Percentiles rank a stretch among this genome's conserved stretches.
Evolutionary conservation across 2,113 vertebrate genomes (phyloP).

Genomic region (Tamias sibiricus): DNA sequence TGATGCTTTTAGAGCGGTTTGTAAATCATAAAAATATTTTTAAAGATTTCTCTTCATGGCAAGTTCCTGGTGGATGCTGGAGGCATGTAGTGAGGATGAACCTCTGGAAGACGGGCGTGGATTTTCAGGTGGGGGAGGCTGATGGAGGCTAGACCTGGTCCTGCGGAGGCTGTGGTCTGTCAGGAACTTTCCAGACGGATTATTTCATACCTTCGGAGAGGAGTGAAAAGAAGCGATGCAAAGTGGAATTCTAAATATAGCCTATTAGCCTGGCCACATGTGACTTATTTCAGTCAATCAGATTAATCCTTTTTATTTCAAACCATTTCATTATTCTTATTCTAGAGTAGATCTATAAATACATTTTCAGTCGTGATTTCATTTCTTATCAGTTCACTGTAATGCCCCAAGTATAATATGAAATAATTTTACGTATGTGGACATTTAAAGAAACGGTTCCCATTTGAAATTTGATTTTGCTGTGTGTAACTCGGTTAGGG

Average conservation of each 20-base stretch:
- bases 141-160: neutral
- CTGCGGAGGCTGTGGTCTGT: no score
- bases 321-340: constrained; percentile 30
- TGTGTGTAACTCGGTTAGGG: neutral
- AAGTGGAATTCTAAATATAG: neutral
- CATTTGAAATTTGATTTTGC: neutral
- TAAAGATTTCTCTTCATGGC: neutral
- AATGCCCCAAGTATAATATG: neutral
- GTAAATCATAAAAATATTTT: neutral
- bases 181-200: no score
- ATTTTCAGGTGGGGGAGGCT: neutral
- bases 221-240: neutral
- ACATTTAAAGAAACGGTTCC: neutral
- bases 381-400: neutral
- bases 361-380: constrained; percentile 22
- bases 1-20: neutral
- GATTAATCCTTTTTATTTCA: constrained; percentile 44
- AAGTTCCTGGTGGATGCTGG: neutral
- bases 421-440: neutral
- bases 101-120: fast-evolving
- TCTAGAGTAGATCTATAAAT: constrained; percentile 12
- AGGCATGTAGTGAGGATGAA: neutral
- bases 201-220: neutral
- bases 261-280: neutral
- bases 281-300: neutral